Base-by-base conservation (phyloP, 2,113 vertebrate genomes). In the Malurus melanocephalus region DNA sequence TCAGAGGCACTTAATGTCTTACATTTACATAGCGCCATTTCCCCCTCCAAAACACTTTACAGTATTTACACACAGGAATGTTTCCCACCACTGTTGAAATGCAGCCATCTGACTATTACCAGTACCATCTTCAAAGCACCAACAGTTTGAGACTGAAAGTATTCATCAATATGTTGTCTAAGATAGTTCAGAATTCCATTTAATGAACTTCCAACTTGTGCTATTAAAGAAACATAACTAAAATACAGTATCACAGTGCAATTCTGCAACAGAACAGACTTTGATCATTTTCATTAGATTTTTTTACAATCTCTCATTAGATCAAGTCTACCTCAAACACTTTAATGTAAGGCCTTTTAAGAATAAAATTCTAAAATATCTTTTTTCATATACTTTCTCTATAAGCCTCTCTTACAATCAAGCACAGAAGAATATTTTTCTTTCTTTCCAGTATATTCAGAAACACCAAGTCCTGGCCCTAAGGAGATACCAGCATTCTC, bases 1-100 rank as follows among this genome's bases (percentile, higher is more conserved):
- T 94, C 92, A 95, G 95, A 96, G 95, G 96, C 95, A 96, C 94
- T 96, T 96, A 88, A 95, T 92, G 87, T 93, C 71, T 90, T 95
- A 95, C 95, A 96, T 93, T 96, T 94, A 93, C 83, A 94, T 87
- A 95, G 94, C 77, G 93, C 89, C 92, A 53, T 75, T 94, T 88
- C 80, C 88, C 90, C 79, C 84, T 95, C 61, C 79, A 80, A 86
- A 92, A 56, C 69, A 83, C 89, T 96, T 96, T 94, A 96, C 89
- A 96, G 72, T 91, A 95, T 94, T 87, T 94, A 93, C 93, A 94
- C 65, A 96, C 94, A 91, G 89, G 92, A 96, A 95, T 92, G 92
- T 94, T 93, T 92, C 84, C 92, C 95, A 88, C 59, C 91, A 55
- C 67, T 77, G 52, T 4, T 78, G 86, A 95, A 93, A 95, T 56